Conservation (phyloP, 2,113 vertebrate species). For the Aptenodytes forsteri region DNA sequence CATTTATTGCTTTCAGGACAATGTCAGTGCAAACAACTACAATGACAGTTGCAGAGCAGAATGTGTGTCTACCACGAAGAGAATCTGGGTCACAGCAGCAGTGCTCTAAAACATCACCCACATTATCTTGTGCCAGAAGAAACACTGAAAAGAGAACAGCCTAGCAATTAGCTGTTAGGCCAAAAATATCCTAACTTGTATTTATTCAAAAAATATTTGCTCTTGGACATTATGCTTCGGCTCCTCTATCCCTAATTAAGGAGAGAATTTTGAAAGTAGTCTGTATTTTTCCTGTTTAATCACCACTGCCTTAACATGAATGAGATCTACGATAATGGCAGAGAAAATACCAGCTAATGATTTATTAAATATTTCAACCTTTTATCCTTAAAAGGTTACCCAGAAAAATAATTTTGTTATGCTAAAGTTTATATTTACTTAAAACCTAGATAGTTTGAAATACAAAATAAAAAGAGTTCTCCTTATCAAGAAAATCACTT, state of each 20-base stretch:
- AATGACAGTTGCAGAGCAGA: neutral
- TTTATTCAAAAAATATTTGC: slow-evolving; percentile 7
- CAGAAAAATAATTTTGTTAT: neutral
- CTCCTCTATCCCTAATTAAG: neutral
- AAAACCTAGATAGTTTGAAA: neutral
- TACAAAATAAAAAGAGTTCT: neutral
- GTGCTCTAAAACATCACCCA: neutral
- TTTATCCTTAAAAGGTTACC: neutral
- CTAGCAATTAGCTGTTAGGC: neutral
- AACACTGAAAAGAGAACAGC: neutral
- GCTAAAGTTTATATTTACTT: neutral
- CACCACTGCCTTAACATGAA: neutral
- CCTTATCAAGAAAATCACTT: neutral
- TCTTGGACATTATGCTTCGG: neutral
- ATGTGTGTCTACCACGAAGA: neutral
- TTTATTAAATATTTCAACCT: neutral
- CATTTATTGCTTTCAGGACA: neutral
- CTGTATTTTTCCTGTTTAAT: neutral
- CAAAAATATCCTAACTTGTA: neutral
- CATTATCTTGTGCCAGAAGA: neutral
- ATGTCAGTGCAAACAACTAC: neutral
- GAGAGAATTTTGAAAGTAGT: neutral
- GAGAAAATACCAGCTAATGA: neutral
- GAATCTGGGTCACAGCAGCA: neutral
- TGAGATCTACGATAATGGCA: neutral